Evolutionary conservation across 2,888 invertebrate genomes (phyloP).

Genomic region (Orthonychiurus folsomi): DNA sequence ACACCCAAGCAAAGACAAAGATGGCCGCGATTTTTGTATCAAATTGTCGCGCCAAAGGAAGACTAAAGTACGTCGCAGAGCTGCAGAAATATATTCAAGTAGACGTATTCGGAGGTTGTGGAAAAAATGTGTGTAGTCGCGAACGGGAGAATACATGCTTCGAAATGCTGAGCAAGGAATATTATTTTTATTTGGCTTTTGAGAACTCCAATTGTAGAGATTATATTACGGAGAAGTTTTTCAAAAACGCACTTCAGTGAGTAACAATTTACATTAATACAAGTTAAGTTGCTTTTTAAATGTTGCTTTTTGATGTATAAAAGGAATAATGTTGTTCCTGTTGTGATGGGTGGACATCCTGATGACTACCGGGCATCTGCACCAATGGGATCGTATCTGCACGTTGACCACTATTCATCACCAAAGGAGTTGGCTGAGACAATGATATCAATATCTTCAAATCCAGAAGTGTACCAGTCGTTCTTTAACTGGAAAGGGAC

Average conservation of each 20-base stretch:
- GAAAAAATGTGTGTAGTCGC: slow-evolving; percentile 66
- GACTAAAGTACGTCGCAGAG: slow-evolving; percentile 77
- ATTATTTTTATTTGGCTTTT: slow-evolving; percentile 43
- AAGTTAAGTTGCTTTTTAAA: no score
- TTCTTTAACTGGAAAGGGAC: slow-evolving; percentile 54
- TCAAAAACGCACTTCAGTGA: slow-evolving; percentile 40
- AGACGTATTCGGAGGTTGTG: slow-evolving; percentile 87
- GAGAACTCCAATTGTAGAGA: slow-evolving; percentile 43
- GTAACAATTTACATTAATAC: no score
- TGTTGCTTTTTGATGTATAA: no score
- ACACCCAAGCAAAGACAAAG: slow-evolving; percentile 31
- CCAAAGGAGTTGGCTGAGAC: slow-evolving; percentile 46
- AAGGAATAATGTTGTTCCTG: slow-evolving; percentile 35
- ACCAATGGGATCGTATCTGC: slow-evolving; percentile 34
- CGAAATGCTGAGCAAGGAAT: slow-evolving; percentile 35
- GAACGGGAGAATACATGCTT: slow-evolving; percentile 23
- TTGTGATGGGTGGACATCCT: slow-evolving; percentile 35
- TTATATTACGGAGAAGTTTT: slow-evolving; percentile 43
- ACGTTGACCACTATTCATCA: slow-evolving; percentile 32
- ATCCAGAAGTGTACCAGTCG: slow-evolving; percentile 45
- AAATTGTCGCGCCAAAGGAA: slow-evolving; percentile 41
- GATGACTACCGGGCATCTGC: slow-evolving; percentile 36
- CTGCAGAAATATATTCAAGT: slow-evolving; percentile 76
- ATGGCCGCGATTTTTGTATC: slow-evolving; percentile 36
- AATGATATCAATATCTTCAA: slow-evolving; percentile 48